phyloP scores from a whole-genome alignment of 2,888 invertebrate species.

The Andricus quercusramuli region DNA sequence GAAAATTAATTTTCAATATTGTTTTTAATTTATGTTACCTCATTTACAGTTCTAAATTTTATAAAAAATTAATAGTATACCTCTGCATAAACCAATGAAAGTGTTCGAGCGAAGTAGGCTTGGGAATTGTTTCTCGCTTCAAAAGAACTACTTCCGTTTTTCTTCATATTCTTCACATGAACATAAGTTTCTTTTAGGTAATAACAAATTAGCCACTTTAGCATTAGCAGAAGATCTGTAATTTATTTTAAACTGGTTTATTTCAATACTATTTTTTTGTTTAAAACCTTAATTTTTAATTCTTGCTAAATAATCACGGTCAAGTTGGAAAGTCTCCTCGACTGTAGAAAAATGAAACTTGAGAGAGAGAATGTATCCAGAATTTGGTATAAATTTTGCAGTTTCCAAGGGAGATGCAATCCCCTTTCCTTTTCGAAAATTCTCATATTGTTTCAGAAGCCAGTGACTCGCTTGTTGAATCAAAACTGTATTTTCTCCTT shows the following conservation, averaged over 20 bases:
- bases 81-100: constrained; percentile 91
- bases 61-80: constrained; percentile 76
- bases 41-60: too few species aligned
- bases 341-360: constrained; percentile 80
- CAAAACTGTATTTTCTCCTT: constrained; percentile 94
- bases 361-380: constrained; percentile 80
- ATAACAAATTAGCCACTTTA: constrained; percentile 91
- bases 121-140: constrained; percentile 91
- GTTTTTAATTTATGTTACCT: too few species aligned
- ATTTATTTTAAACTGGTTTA: background rate
- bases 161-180: constrained; percentile 81
- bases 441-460: constrained; percentile 84
- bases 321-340: constrained; percentile 80
- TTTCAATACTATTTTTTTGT: too few species aligned
- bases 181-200: constrained; percentile 85
- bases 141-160: constrained; percentile 84
- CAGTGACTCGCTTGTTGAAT: constrained; percentile 94
- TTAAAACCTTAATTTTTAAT: too few species aligned
- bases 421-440: constrained; percentile 72
- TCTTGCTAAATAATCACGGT: constrained; percentile 76
- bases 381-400: constrained; percentile 83
- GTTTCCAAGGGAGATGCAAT: constrained; percentile 84
- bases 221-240: constrained; percentile 84
- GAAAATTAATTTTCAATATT: too few species aligned
- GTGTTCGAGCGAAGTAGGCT: constrained; percentile 88